Conservation (phyloP, 2,113 vertebrate genomes). For the Prunella himalayana region DNA sequence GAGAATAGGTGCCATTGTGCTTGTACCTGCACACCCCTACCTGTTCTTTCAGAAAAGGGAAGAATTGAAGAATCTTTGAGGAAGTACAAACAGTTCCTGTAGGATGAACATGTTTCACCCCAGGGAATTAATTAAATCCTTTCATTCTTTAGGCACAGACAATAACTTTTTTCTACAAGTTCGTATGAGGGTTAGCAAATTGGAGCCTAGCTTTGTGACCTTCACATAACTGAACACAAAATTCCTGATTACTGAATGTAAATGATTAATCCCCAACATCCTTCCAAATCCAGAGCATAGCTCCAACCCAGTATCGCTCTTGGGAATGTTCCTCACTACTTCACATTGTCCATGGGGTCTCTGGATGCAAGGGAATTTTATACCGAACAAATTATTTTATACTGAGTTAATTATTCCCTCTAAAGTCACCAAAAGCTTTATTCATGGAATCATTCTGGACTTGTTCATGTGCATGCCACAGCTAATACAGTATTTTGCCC, state of each 20-base stretch:
- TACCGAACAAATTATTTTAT: neutral
- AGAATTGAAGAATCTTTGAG: neutral
- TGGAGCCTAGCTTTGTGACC: neutral
- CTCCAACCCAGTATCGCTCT: neutral
- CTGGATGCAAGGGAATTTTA: neutral
- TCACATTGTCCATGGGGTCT: neutral
- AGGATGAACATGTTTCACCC: neutral
- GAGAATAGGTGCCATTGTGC: neutral
- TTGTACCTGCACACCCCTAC: neutral
- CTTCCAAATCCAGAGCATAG: neutral
- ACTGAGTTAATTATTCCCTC: neutral
- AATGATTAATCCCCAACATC: neutral
- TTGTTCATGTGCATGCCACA: neutral
- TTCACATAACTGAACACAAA: neutral
- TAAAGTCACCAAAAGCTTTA: neutral
- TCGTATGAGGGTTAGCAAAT: neutral
- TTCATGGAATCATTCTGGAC: neutral
- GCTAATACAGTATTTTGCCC: neutral
- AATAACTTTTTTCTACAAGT: neutral
- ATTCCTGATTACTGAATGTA: neutral
- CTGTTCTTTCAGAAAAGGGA: neutral
- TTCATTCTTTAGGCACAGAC: neutral
- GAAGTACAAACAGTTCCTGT: neutral
- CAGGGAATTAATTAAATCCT: neutral
- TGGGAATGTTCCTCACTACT: neutral